Evolutionary conservation across 2,888 invertebrate genomes (phyloP).

Genomic region (Eupithecia insigniata): DNA sequence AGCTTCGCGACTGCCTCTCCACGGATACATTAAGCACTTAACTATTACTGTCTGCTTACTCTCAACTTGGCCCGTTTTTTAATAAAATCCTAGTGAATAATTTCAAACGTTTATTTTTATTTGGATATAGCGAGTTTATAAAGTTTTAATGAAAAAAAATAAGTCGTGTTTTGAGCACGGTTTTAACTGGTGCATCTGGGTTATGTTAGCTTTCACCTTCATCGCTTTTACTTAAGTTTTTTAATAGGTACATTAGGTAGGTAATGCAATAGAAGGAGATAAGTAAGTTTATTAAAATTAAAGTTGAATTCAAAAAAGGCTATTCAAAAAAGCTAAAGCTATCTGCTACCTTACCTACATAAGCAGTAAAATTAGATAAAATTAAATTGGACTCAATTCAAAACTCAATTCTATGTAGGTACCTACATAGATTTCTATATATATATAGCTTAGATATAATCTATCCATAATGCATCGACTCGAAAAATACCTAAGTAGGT

Average conservation of each 20-base stretch:
- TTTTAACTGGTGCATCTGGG: background rate
- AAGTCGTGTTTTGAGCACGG: slow-evolving; percentile 12
- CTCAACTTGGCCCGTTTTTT: slow-evolving; percentile 67
- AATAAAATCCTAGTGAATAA: slow-evolving; percentile 58
- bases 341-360: no score
- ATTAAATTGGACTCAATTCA: no score
- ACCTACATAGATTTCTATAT: no score
- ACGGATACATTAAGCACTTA: slow-evolving; percentile 82
- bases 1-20: slow-evolving; percentile 69
- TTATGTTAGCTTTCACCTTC: background rate
- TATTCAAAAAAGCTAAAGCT: no score
- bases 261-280: no score
- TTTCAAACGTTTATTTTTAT: slow-evolving; percentile 32
- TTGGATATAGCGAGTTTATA: slow-evolving; percentile 17
- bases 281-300: no score
- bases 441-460: no score
- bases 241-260: background rate
- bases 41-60: slow-evolving; percentile 77
- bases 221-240: background rate
- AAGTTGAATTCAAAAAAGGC: no score
- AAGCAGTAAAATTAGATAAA: no score
- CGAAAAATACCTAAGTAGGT: no score
- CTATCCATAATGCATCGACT: no score
- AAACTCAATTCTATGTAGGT: no score
- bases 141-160: slow-evolving; percentile 27